A percentile compares a stretch with the other conserved stretches of the same genome.
phyloP scores from a whole-genome alignment of 1,140 invertebrate species.

The Calliopsis andreniformis region DNA sequence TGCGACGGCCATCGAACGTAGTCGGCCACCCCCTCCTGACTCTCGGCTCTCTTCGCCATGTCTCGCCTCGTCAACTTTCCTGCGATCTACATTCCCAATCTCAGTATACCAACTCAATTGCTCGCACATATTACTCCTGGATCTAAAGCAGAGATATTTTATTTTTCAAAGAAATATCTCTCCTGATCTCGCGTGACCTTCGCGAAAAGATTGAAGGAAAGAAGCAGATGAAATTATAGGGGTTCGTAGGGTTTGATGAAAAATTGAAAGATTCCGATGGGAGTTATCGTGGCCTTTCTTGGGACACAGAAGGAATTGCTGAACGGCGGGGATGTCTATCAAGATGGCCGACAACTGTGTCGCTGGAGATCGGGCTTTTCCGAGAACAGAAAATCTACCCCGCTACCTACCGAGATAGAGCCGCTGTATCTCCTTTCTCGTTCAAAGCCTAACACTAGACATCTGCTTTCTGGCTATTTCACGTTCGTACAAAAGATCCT shows the following conservation, averaged over 20 bases:
- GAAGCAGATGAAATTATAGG: conserved; percentile 32
- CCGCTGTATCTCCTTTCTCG: neutral
- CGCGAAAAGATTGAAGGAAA: neutral
- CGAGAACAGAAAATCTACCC: neutral
- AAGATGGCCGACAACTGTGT: conserved; percentile 54
- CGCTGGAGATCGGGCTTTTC: conserved; percentile 44
- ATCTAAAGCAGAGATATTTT: no score
- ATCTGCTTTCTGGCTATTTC: neutral
- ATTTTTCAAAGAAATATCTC: no score
- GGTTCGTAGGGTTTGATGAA: conserved; percentile 37
- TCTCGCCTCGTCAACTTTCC: neutral
- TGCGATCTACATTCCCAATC: neutral
- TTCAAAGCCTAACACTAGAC: neutral
- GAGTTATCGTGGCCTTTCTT: conserved; percentile 50
- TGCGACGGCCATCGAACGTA: conserved; percentile 13
- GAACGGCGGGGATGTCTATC: conserved; percentile 53
- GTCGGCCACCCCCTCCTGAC: neutral
- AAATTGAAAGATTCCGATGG: conserved; percentile 68
- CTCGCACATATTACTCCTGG: no score
- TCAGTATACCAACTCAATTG: no score
- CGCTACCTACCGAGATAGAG: conserved; percentile 11
- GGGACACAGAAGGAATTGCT: conserved; percentile 43
- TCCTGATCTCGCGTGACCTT: neutral
- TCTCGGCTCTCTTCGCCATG: no score
- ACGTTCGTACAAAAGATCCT: no score